Percentiles rank a stretch among this genome's conserved stretches.
phyloP scores from a whole-genome alignment of 2,797 vertebrate genomes.

The Leptodactylus fallax region DNA sequence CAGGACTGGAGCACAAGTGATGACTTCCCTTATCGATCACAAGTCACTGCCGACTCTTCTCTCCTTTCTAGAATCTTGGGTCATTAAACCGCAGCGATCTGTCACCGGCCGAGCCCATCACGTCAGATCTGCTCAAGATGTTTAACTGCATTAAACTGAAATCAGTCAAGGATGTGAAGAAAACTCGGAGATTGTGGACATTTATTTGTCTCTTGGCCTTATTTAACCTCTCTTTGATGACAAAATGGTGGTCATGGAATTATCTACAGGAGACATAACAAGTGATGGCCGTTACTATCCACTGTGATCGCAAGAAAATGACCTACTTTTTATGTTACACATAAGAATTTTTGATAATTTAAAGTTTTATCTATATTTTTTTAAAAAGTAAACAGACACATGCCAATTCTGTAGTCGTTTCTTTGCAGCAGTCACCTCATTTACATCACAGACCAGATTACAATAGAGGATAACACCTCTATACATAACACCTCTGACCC shows the following conservation, averaged over 20 bases:
- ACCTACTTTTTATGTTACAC: too few relatives aligned
- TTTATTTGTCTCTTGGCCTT: not conserved
- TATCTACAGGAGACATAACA: not conserved
- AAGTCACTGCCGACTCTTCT: too few relatives aligned
- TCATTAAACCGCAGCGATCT: not conserved
- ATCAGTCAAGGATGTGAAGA: not conserved
- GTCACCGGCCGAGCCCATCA: not conserved
- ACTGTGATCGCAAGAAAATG: too few relatives aligned
- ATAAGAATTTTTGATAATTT: too few relatives aligned
- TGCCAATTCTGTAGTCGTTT: too few relatives aligned
- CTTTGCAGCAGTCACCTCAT: too few relatives aligned
- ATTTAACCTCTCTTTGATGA: not conserved
- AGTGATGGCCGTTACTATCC: too few relatives aligned
- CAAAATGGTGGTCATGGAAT: not conserved
- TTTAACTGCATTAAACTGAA: not conserved
- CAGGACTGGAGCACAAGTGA: not conserved
- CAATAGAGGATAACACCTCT: too few relatives aligned
- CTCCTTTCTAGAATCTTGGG: not conserved
- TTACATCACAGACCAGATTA: too few relatives aligned
- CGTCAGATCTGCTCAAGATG: not conserved
- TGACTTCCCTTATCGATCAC: not conserved
- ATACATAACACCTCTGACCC: too few relatives aligned
- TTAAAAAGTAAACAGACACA: too few relatives aligned
- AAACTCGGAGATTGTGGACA: not conserved
- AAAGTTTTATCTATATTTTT: too few relatives aligned